These are phyloP conservation scores for Smutsia gigantea DNA, from an alignment of 2,797 vertebrate genomes.

Conservation along the genomic window DNA sequence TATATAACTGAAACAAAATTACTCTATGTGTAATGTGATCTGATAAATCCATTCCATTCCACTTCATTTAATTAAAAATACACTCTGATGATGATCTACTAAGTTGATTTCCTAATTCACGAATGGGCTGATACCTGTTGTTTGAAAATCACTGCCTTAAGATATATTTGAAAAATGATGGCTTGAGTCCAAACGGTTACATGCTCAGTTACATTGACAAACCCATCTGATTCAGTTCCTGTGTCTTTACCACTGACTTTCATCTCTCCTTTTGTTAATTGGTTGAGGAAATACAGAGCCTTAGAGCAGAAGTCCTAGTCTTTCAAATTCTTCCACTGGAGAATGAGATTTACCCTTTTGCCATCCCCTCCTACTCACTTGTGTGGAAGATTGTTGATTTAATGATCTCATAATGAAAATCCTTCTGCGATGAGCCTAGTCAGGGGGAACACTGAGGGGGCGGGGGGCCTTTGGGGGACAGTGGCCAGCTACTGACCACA, in stretches of 20 bases:
- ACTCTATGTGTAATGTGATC: background rate
- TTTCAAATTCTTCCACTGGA: background rate
- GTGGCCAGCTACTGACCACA: background rate
- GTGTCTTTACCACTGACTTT: background rate
- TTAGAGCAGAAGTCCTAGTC: background rate
- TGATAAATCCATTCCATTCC: background rate
- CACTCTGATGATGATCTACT: background rate
- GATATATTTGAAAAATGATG: background rate
- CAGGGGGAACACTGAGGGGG: background rate
- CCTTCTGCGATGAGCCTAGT: background rate
- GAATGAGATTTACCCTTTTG: background rate
- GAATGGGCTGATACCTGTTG: background rate
- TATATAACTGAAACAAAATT: background rate
- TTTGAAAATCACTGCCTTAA: background rate
- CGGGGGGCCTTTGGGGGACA: fast-evolving
- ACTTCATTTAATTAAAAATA: background rate
- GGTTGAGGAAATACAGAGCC: background rate
- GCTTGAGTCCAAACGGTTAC: background rate
- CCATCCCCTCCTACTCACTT: background rate
- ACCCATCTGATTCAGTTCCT: background rate
- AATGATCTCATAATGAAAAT: background rate
- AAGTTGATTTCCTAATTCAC: background rate
- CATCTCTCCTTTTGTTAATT: slow-evolving; percentile 8
- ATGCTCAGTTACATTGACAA: background rate
- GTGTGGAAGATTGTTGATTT: background rate